phyloP scores from a whole-genome alignment of 2,113 vertebrate genomes.

The Phoxinus phoxinus region DNA sequence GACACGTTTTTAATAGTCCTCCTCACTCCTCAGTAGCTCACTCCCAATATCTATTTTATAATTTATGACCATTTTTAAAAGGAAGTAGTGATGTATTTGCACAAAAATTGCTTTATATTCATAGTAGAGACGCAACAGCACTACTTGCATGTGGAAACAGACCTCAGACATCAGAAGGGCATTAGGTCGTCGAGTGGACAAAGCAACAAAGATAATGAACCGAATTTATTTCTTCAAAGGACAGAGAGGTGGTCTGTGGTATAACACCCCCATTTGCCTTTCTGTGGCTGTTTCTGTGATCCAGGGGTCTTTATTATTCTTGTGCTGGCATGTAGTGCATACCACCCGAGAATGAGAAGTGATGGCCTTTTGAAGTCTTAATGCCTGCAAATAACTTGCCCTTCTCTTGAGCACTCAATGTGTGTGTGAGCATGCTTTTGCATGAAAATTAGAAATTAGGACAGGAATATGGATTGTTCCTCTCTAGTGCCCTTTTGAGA shows the following conservation, averaged over 20 bases:
- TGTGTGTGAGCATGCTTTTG: slow-evolving; percentile 49
- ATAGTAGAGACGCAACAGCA: background rate
- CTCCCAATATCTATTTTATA: background rate
- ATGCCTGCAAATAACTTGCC: slow-evolving; percentile 56
- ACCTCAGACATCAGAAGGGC: background rate
- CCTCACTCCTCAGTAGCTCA: background rate
- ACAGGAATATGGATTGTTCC: slow-evolving; percentile 52
- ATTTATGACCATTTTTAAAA: background rate
- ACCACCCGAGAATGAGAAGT: slow-evolving; percentile 32
- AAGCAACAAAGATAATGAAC: slow-evolving; percentile 17
- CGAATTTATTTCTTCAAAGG: background rate
- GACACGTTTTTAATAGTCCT: background rate
- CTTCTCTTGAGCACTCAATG: slow-evolving; percentile 54
- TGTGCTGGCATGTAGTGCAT: slow-evolving; percentile 22
- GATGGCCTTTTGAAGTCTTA: slow-evolving; percentile 60
- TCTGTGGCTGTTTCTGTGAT: slow-evolving; percentile 17
- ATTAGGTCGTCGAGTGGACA: background rate
- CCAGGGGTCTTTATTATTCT: slow-evolving; percentile 31
- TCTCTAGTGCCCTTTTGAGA: slow-evolving; percentile 57
- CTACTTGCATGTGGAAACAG: background rate
- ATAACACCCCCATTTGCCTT: background rate
- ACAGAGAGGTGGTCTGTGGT: slow-evolving; percentile 18
- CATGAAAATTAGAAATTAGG: slow-evolving; percentile 62
- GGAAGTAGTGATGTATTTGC: background rate
- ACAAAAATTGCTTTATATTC: background rate